Base-by-base conservation (phyloP, 2,888 invertebrate genomes). In the Gryllus longicercus region DNA sequence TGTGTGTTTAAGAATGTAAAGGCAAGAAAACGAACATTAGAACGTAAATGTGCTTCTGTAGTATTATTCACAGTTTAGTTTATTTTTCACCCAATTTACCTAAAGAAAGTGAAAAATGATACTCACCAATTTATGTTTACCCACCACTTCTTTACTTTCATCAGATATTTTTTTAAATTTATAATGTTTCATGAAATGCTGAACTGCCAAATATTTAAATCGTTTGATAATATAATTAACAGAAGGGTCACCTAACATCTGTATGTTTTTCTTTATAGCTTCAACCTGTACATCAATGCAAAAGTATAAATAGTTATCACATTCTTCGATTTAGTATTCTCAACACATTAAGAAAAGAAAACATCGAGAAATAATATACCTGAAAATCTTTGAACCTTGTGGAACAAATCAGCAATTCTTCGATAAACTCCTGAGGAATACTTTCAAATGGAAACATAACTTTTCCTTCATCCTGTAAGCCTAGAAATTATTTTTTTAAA, bases 361-460 rank as follows among this genome's bases (percentile, higher is more conserved):
- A n/a, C n/a, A 16, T 63, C 4, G 0, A n/a, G 16, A 63, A 63
- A 63, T 18, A 14, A 63, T 5, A 16, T 1, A 84, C 84, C 86
- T 95, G 95, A 80, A 90, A 89, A 74, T 89, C 88, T 87, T 91
- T 92, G 85, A 94, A 96, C 84, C 91, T 91, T 76, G 89, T 86
- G 0, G 91, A 90, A 84, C 93, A 93, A 16, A 90, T 88, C 80
- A 91, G 88, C 11, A 95, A 87, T 85, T 93, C 92, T 49, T 89
- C 86, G 2, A 94, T 84, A 85, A 95, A 96, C 74, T 87, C 86
- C 0, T 88, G 85, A 1, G 93, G 92, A 79, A 96, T 89, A 50
- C 88, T 86, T 4, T 88, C 86, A 49, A 90, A 85, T 0, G 90
- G 87, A 84, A 95, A 93, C 85, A 95, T 86, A 0, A 85, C 83